Percentiles rank a stretch among this genome's conserved stretches.
These are phyloP conservation scores for Hydrotaea cyrtoneurina DNA, from an alignment of 2,888 invertebrate genomes.

Conservation along the genomic window DNA sequence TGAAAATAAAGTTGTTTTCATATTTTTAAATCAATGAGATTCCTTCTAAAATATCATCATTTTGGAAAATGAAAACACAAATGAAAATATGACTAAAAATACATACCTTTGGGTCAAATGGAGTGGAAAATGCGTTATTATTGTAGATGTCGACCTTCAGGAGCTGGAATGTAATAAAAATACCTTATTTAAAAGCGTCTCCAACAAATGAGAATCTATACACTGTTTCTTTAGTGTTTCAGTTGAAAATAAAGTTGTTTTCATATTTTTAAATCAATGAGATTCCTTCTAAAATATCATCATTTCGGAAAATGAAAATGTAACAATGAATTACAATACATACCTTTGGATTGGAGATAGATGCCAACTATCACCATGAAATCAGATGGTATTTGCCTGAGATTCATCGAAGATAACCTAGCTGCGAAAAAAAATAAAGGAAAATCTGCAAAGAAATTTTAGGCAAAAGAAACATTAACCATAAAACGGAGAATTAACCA, in stretches of 20 bases:
- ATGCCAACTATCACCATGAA: too few relatives aligned
- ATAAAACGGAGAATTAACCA: neutral
- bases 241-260: slow-evolving; percentile 60
- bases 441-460: neutral
- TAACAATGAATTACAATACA: neutral
- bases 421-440: slow-evolving; percentile 3
- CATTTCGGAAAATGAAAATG: slow-evolving; percentile 17
- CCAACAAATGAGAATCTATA: too few relatives aligned
- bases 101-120: slow-evolving; percentile 42
- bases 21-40: slow-evolving; percentile 66
- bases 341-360: slow-evolving; percentile 25
- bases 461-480: too few relatives aligned
- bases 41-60: slow-evolving; percentile 68
- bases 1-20: slow-evolving; percentile 59
- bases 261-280: slow-evolving; percentile 69
- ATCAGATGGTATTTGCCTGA: too few relatives aligned
- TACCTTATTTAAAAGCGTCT: too few relatives aligned
- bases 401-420: neutral
- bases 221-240: slow-evolving; percentile 31
- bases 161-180: too few relatives aligned
- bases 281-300: slow-evolving; percentile 69
- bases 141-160: neutral
- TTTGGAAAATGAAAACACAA: neutral
- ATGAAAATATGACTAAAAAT: neutral
- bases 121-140: too few relatives aligned